Evolutionary conservation across 2,888 invertebrate genomes (phyloP).

Genomic region (Formica aserva): DNA sequence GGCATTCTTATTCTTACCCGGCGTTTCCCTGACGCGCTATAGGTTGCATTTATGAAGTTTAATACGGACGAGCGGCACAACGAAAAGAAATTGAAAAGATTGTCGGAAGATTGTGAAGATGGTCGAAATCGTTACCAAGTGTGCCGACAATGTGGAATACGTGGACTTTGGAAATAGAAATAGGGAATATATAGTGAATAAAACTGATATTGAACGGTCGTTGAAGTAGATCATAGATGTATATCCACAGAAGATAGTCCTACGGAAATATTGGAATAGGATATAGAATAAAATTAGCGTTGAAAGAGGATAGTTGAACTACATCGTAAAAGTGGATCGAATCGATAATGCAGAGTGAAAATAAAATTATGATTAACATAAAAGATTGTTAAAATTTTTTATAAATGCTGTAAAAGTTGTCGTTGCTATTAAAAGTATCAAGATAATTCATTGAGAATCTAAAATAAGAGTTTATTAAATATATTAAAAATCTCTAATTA

Average conservation of each 20-base stretch:
- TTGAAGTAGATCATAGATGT: neutral
- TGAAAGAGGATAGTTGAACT: neutral
- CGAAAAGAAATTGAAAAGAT: conserved; percentile 48
- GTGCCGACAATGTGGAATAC: conserved; percentile 6
- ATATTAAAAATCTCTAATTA: neutral
- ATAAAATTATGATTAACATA: neutral
- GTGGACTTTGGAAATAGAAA: neutral
- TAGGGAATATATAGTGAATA: neutral
- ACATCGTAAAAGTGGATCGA: neutral
- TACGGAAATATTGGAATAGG: neutral
- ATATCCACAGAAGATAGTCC: neutral
- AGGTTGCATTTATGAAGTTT: conserved; percentile 54
- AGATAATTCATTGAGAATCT: neutral
- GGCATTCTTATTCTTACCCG: conserved; percentile 35
- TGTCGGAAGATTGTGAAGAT: conserved; percentile 37
- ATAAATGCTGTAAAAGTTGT: neutral
- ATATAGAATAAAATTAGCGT: neutral
- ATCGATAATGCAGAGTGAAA: neutral
- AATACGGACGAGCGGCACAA: conserved; percentile 39
- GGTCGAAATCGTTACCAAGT: conserved; percentile 6
- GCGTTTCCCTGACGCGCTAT: neutral
- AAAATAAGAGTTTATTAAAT: neutral
- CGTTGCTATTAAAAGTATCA: neutral
- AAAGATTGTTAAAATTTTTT: neutral
- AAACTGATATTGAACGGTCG: neutral